Evolutionary conservation across 2,113 vertebrate species (phyloP), one percentile per base, ranked within the genome.

Genomic region (Mixornis gularis): DNA sequence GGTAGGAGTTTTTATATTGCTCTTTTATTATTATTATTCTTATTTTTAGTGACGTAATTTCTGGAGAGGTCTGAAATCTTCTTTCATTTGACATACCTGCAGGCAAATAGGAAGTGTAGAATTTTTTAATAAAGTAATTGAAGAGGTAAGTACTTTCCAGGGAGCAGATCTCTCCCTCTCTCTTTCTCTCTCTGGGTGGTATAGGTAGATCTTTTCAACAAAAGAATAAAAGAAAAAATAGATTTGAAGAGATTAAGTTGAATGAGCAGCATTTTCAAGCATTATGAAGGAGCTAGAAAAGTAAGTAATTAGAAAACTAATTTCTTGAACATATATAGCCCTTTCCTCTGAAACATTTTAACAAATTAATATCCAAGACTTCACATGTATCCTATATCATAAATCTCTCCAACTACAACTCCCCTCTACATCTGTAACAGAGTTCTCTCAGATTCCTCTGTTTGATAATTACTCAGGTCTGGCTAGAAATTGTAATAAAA

Each of bases 341-440:
- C 20, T 49, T 19, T 71, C 20, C 13, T 43, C 60, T 49, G 30
- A 64, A 74, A 55, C 2, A 41, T 64, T 93, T 74, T 71, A 65
- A 32, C 7, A 87, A 85, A 92, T 71, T 64, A n/a, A 60, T 85
- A 79, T 46, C 15, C 14, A 20, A 36, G 34, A 38, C 13, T 55
- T 87, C 12, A 46, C 1, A 8, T 12, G 5, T 71, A 52, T 36
- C 5, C 14, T 49, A 2, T 24, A 4, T 32, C 51, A 51, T 46
- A 43, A 41, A 65, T 10, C 1, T 4, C 25, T 14, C 12, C 21
- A 30, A 1, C 1, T 20, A 49, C 21, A 78, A 25, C 3, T 0
- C 1, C 25, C 30, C 8, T 72, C 14, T 22, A 13, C 25, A 26
- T 44, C 13, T 62, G 16, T 24, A 59, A 56, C 10, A 73, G 34